These are phyloP conservation scores for Heteractis magnifica DNA, from an alignment of 92 coral and sea anemone genomes.

Conservation along the genomic window DNA sequence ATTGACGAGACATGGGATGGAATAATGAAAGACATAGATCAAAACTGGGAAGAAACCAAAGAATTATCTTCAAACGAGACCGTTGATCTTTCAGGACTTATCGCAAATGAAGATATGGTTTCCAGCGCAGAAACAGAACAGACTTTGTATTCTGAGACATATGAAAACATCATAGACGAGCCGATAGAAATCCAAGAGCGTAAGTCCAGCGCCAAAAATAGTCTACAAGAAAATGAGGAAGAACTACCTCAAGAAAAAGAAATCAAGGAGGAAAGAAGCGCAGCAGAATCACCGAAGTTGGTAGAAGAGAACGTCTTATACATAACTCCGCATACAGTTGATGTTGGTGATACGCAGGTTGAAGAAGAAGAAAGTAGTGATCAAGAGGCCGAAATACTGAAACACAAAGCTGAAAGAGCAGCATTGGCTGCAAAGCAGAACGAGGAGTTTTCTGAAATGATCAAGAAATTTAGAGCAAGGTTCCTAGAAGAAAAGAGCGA, in stretches of 20 bases:
- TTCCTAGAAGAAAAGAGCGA: conserved; percentile 8
- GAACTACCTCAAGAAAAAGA: background rate
- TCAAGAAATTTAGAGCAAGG: conserved; percentile 4
- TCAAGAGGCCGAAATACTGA: conserved; percentile 8
- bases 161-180: background rate
- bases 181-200: background rate
- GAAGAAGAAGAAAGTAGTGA: background rate
- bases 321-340: background rate
- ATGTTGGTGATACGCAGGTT: background rate
- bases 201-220: background rate
- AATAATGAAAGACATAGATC: conserved; percentile 20
- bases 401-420: conserved; percentile 7
- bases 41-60: conserved; percentile 9
- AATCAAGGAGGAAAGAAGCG: background rate
- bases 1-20: conserved; percentile 26
- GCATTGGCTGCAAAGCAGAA: conserved; percentile 9
- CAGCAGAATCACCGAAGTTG: background rate
- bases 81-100: conserved; percentile 4
- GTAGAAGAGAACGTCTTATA: background rate
- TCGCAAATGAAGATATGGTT: background rate
- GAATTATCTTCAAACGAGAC: conserved; percentile 7
- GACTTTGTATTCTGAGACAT: background rate
- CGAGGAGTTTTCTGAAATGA: conserved; percentile 19
- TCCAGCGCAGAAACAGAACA: background rate
- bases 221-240: background rate